phyloP scores from a whole-genome alignment of 2,888 invertebrate species.

The Resseliella maxima region DNA sequence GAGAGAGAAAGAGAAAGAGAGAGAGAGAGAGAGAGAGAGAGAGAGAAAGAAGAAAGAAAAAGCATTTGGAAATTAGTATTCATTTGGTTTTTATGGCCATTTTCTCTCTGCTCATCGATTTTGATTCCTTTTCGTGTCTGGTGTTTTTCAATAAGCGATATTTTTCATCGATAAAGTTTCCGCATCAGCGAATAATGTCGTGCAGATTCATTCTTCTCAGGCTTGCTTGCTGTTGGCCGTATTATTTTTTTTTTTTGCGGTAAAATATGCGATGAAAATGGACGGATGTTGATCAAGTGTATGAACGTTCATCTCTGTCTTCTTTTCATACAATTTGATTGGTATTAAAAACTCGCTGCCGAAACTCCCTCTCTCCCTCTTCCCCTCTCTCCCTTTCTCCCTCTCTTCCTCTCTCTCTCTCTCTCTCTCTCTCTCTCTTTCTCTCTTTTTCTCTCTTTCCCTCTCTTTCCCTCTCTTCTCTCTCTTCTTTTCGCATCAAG shows the following conservation, averaged over 20 bases:
- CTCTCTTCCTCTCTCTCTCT: background rate
- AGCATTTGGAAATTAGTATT: constrained; percentile 41
- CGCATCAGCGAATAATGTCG: constrained; percentile 36
- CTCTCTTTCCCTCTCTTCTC: background rate
- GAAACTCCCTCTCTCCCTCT: background rate
- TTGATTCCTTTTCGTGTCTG: constrained; percentile 31
- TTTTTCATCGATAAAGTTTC: constrained; percentile 54
- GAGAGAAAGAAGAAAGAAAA: background rate
- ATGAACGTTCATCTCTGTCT: background rate
- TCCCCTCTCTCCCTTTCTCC: background rate
- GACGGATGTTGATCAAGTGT: constrained; percentile 42
- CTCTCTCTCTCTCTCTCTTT: background rate
- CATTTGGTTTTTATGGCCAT: constrained; percentile 21
- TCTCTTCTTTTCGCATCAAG: no score
- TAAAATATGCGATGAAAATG: background rate
- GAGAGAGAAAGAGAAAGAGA: background rate
- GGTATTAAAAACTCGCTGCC: no score
- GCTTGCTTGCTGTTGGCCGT: background rate
- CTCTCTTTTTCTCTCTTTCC: background rate
- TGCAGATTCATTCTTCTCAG: background rate
- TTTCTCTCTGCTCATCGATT: background rate
- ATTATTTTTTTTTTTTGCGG: background rate
- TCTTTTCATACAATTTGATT: no score
- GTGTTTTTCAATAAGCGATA: constrained; percentile 27
- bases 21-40: background rate